Base-by-base conservation (phyloP, 2,888 invertebrate genomes). In the Meiosimyza platycephala region DNA sequence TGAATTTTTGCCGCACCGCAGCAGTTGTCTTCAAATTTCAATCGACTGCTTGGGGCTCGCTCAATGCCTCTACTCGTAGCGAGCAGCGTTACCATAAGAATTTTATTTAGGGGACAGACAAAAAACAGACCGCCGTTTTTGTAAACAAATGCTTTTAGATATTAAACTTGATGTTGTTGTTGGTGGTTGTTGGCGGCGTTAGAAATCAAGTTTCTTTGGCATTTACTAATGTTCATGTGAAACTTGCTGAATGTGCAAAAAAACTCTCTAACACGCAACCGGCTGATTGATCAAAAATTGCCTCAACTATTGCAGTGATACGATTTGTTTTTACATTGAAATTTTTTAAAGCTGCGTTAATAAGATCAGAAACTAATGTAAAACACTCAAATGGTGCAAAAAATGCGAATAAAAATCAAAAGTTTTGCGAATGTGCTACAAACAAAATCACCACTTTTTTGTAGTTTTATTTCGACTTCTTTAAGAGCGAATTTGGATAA, bases 11-110 rank as follows among this genome's bases (percentile, higher is more conserved):
- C 16, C 57, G 18, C n/a, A 18, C 28, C 4, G 28, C 28, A 4
- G 18, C 16, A 0, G 47, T 16, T 55, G 47, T 52, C 66, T 51
- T 54, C 33, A n/a, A 40, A 52, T 40, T 52, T 66, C 33, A 40
- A 40, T 54, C 47, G 52, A 13, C 52, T 66, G 55, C 33, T 40
- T 40, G 40, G 6, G 9, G 9, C 40, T 40, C 9, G 40, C 40
- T 40, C 40, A 40, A 0, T 28, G 28, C 28, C 28, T 40, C 9
- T 7, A 40, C 40, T 40, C 40, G 9, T 40, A 69, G 33, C 59
- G 16, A 69, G 28, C 33, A 69, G 28, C 33, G 50, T 50, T 54
- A 66, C 55, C 16, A 16, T 15, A 52, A 52, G n/a, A 59, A 69
- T 28, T 59, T 59, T 50, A 59, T 50, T 69, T 51, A 9, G 18